Conservation (phyloP, 2,797 vertebrate species). For the Ctenochaetus hawaiiensis region DNA sequence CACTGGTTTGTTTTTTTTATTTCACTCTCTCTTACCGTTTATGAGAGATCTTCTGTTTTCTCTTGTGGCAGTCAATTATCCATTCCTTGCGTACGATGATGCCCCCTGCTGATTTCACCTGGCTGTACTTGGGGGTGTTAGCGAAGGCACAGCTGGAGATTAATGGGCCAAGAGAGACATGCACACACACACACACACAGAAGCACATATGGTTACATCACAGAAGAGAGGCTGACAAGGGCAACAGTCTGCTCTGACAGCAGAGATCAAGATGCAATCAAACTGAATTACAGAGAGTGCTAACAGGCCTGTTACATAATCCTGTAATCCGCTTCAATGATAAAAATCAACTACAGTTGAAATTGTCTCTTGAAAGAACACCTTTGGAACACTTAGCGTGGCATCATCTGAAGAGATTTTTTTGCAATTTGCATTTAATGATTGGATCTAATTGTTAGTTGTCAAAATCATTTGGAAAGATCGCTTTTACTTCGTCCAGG, state of each 20-base stretch:
- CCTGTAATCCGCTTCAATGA: constrained; percentile 25
- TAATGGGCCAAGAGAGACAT: constrained; percentile 19
- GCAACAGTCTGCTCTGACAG: constrained; percentile 31
- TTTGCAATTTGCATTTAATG: background rate
- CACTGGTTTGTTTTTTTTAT: background rate
- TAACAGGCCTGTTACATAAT: constrained; percentile 39
- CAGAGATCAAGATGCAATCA: constrained; percentile 48
- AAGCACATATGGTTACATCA: constrained; percentile 34
- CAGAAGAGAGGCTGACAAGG: constrained; percentile 31
- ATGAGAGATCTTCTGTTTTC: constrained; percentile 86
- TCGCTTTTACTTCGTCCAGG: background rate
- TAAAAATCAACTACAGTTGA: background rate
- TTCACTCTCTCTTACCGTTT: constrained; percentile 79
- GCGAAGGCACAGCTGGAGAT: constrained; percentile 91
- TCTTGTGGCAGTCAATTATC: constrained; percentile 91
- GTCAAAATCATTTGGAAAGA: no score
- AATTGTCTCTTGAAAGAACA: background rate
- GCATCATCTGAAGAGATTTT: background rate
- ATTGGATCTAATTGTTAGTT: background rate
- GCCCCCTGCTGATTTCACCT: constrained; percentile 91
- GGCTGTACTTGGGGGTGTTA: constrained; percentile 94
- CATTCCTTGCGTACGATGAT: constrained; percentile 91
- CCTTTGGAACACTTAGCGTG: background rate
- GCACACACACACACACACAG: background rate
- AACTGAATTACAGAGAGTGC: constrained; percentile 45